A percentile compares a stretch with the other conserved stretches of the same genome.
These are phyloP conservation scores for Pseudococcus viburni DNA, from an alignment of 2,888 invertebrate genomes.

Conservation along the genomic window DNA sequence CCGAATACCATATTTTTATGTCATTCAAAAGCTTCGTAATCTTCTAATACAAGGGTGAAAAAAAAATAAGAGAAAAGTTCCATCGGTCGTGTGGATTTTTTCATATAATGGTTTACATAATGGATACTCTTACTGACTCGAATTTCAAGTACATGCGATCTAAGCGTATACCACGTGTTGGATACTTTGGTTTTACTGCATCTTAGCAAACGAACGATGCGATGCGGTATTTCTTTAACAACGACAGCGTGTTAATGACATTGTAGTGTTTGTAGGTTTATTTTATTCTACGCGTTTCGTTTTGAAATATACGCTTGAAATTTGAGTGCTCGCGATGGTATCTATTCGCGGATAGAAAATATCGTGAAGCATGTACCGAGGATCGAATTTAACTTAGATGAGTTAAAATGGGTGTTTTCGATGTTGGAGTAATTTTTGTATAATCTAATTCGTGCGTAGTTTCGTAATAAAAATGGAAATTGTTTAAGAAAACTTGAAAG, in stretches of 20 bases:
- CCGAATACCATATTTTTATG: slow-evolving; percentile 6
- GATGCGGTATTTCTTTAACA: background rate
- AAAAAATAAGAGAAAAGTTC: background rate
- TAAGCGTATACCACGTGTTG: background rate
- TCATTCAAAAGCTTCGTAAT: slow-evolving; percentile 14
- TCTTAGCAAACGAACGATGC: background rate
- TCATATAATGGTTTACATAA: slow-evolving; percentile 8
- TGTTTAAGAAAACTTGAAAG: slow-evolving; percentile 16
- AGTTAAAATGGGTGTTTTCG: background rate
- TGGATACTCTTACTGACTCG: slow-evolving; percentile 12
- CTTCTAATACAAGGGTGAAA: background rate
- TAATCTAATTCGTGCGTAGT: background rate
- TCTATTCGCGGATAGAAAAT: background rate
- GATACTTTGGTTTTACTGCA: slow-evolving; percentile 35
- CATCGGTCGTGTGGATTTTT: background rate
- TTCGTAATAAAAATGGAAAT: slow-evolving; percentile 9
- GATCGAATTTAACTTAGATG: background rate
- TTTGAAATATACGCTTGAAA: slow-evolving; percentile 9
- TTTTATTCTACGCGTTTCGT: slow-evolving; percentile 13
- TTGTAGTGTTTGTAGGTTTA: slow-evolving; percentile 15
- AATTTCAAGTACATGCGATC: slow-evolving; percentile 12
- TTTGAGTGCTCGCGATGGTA: background rate
- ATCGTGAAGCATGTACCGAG: background rate
- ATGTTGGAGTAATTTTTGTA: background rate
- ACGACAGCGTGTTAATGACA: slow-evolving; percentile 31